Base-by-base conservation (phyloP, 2,113 vertebrate species). In the Penelope pileata region DNA sequence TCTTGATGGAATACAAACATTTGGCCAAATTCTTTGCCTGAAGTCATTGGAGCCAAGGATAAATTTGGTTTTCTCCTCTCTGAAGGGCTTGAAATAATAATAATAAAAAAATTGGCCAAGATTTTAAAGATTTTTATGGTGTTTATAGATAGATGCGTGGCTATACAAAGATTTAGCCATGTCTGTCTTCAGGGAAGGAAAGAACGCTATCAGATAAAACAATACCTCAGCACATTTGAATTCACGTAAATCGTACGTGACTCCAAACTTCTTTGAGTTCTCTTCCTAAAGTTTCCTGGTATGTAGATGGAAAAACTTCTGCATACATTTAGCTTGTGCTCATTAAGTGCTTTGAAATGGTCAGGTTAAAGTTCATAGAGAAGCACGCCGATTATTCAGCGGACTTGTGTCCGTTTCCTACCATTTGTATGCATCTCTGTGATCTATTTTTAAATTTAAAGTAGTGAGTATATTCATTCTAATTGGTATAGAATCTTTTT, bases 81-180 rank as follows among this genome's bases (percentile, higher is more conserved):
- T 80, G 91, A 96, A 77, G 75, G 82, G 58, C 94, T 95, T 95
- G 93, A 93, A 94, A 94, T 87, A 94, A 96, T 94, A 96, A 86
- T 89, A 87, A 83, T 75, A 94, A 88, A 72, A 90, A 77, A 85
- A 83, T 64, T 91, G 90, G 84, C 91, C 21, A 90, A 54, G 85
- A 78, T 90, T 66, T 66, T 66, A 69, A 85, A 81, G 78, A 82
- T 81, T 83, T 88, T 73, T 54, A 74, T 93, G 72, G 51, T 91
- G 75, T 96, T 94, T 95, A 85, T 94, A 90, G 91, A 77, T 69
- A 76, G 63, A 73, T 77, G 42, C 12, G 7, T 76, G 85, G 67
- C 89, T 91, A 62, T 43, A 63, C 59, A 47, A 19, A 91, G 85
- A 30, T 75, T 86, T 32, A 94, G 79, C 91, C 30, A 4, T 67